phyloP scores from a whole-genome alignment of 2,113 vertebrate species.

The Dromas ardeola region DNA sequence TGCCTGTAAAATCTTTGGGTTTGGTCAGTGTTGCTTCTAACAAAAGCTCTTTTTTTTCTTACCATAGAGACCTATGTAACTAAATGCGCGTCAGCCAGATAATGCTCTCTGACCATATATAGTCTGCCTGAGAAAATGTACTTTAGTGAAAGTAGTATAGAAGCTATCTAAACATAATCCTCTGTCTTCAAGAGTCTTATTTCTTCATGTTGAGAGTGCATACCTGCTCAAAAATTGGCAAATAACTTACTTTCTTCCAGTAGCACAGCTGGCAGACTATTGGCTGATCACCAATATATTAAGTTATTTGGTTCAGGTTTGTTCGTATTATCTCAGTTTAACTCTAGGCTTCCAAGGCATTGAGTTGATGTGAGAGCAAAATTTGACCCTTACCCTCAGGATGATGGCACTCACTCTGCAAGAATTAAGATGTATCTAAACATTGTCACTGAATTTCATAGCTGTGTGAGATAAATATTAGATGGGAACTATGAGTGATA shows the following conservation, averaged over 20 bases:
- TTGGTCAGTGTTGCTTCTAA: background rate
- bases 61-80: background rate
- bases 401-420: background rate
- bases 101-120: background rate
- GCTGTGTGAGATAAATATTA: background rate
- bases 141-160: background rate
- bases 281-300: background rate
- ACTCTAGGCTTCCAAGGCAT: background rate
- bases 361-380: background rate
- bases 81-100: background rate
- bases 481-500: background rate
- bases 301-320: background rate
- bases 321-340: background rate
- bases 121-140: background rate
- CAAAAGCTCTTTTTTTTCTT: background rate
- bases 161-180: conserved; percentile 6
- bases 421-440: background rate
- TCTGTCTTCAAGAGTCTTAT: background rate
- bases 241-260: background rate
- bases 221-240: background rate
- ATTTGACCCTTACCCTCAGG: background rate
- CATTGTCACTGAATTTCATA: background rate
- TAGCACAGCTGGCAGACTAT: background rate
- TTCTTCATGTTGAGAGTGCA: background rate
- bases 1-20: background rate